Evolutionary conservation across 1,140 invertebrate species (phyloP).

Genomic region (Centruroides vittatus): DNA sequence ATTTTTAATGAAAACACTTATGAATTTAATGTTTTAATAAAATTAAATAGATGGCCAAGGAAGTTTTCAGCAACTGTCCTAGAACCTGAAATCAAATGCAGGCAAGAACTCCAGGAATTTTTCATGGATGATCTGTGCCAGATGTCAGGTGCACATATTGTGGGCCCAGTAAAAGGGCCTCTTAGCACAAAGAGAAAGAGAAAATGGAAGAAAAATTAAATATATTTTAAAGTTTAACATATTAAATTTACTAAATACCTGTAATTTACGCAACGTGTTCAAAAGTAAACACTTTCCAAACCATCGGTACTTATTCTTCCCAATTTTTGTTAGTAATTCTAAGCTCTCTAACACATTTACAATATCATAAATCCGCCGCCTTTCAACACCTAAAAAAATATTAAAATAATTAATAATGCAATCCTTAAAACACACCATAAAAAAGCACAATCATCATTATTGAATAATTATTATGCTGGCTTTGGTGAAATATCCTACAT

Average conservation of each 20-base stretch:
- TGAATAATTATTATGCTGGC: neutral
- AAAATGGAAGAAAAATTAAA: no score
- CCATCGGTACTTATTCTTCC: slow-evolving; percentile 35
- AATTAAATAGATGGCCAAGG: no score
- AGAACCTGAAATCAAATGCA: no score
- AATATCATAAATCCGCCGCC: slow-evolving; percentile 58
- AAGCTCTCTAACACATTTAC: slow-evolving; percentile 59
- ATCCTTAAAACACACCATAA: neutral
- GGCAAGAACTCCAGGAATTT: neutral
- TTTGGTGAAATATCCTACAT: neutral
- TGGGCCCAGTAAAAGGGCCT: no score
- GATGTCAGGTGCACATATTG: no score
- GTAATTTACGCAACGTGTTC: slow-evolving; percentile 29
- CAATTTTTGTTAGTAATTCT: slow-evolving; percentile 43
- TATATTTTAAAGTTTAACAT: no score
- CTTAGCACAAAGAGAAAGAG: no score
- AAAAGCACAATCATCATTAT: neutral
- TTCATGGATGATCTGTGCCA: neutral
- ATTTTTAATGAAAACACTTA: no score
- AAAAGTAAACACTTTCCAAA: slow-evolving; percentile 31
- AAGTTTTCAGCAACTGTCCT: no score
- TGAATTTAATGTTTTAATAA: no score
- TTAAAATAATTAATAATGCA: neutral
- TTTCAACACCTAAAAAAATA: slow-evolving; percentile 34
- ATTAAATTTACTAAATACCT: slow-evolving; percentile 20